These are phyloP conservation scores for Todus mexicanus DNA, from an alignment of 2,797 vertebrate species.

Conservation along the genomic window DNA sequence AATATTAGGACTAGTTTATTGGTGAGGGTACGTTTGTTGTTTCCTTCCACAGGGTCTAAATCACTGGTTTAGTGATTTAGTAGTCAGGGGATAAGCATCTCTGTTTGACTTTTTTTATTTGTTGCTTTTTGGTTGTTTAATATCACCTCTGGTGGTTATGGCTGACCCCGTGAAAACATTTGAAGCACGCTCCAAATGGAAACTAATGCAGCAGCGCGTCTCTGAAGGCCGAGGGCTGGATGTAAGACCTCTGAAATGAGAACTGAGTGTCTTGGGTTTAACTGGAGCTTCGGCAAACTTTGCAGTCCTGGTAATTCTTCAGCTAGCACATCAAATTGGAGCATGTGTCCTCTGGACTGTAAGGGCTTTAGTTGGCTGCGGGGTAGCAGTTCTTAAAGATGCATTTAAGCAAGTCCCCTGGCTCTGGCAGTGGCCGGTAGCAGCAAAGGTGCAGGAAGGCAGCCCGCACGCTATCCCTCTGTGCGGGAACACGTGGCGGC, in stretches of 20 bases:
- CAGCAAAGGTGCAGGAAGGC: neutral
- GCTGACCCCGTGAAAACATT: neutral
- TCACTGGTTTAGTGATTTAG: neutral
- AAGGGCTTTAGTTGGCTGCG: neutral
- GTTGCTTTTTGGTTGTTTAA: neutral
- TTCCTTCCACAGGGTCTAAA: neutral
- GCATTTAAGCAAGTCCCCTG: neutral
- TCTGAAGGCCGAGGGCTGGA: neutral
- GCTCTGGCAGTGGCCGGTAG: fast-evolving
- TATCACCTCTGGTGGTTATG: neutral
- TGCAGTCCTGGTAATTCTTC: neutral
- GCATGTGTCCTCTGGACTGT: neutral
- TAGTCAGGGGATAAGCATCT: neutral
- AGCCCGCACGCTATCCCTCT: fast-evolving
- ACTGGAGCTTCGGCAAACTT: neutral
- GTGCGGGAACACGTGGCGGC: fast-evolving
- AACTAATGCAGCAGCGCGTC: fast-evolving
- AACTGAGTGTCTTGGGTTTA: neutral
- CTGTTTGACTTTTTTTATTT: neutral
- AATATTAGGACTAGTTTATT: neutral
- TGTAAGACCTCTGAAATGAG: neutral
- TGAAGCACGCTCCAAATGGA: neutral
- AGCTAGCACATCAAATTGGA: neutral
- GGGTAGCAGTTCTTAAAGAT: neutral
- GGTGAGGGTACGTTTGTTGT: neutral